Conservation (phyloP, 2,113 vertebrate species). For the Leuciscus idus region DNA sequence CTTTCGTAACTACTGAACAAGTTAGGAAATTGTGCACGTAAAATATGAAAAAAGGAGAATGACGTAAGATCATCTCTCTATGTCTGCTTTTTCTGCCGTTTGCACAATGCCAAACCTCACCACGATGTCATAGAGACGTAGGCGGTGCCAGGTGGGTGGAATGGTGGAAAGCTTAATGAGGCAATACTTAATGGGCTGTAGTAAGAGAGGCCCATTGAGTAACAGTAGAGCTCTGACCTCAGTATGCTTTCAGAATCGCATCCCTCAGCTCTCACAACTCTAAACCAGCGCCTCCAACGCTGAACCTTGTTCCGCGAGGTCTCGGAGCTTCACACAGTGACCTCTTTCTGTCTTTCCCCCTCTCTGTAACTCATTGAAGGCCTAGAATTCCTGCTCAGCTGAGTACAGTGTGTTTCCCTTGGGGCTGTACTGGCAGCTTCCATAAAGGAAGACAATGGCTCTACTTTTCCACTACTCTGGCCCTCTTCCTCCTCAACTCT, state of each 20-base stretch:
- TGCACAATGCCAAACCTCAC: constrained; percentile 42
- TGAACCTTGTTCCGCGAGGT: not conserved
- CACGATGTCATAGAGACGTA: constrained; percentile 50
- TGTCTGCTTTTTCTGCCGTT: constrained; percentile 20
- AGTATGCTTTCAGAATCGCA: constrained; percentile 36
- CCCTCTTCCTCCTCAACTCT: constrained; percentile 32
- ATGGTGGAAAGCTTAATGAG: constrained; percentile 56
- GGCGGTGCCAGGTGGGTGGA: constrained; percentile 55
- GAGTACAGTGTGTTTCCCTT: constrained; percentile 38
- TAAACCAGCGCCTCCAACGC: constrained; percentile 37
- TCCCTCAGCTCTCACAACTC: constrained; percentile 17
- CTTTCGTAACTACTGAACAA: constrained; percentile 14
- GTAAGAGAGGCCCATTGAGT: constrained; percentile 52
- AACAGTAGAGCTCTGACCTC: constrained; percentile 37
- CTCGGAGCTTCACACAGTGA: constrained; percentile 19
- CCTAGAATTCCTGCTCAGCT: constrained; percentile 38
- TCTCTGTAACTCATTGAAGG: constrained; percentile 32
- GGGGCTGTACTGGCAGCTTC: constrained; percentile 14
- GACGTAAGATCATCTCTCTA: not conserved
- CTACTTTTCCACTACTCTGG: constrained; percentile 26
- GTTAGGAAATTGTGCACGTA: constrained; percentile 13
- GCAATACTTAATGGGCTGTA: constrained; percentile 35
- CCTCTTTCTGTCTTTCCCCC: constrained; percentile 34
- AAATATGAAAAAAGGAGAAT: not conserved
- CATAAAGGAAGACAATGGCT: constrained; percentile 36